Evolutionary conservation across 2,888 invertebrate genomes (phyloP).

Genomic region (Nomada fucata): DNA sequence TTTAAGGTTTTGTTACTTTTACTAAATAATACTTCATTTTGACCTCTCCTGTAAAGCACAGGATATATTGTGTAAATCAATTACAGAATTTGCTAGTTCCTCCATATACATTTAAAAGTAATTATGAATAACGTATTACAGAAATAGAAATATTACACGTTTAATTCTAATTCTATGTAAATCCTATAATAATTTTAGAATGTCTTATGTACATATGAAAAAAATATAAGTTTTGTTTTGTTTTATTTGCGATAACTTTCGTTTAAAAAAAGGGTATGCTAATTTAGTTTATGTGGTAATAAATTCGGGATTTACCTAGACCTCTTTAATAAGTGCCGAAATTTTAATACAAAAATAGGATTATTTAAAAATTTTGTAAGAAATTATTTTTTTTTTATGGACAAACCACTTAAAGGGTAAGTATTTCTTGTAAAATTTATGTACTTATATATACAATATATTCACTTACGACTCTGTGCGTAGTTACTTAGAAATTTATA

Average conservation of each 20-base stretch:
- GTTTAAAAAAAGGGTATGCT: too few relatives aligned
- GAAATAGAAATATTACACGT: slow-evolving; percentile 29
- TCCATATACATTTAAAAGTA: slow-evolving; percentile 27
- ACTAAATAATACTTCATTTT: slow-evolving; percentile 19
- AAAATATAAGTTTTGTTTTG: slow-evolving; percentile 34
- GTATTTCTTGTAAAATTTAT: slow-evolving; percentile 2
- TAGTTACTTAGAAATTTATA: slow-evolving; percentile 2
- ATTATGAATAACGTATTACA: slow-evolving; percentile 16
- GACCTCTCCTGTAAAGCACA: neutral
- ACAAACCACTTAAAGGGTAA: neutral
- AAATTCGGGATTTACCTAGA: slow-evolving; percentile 3
- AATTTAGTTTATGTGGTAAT: neutral
- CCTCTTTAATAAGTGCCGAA: neutral
- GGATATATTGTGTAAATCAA: slow-evolving; percentile 25
- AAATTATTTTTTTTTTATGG: slow-evolving; percentile 1
- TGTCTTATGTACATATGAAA: slow-evolving; percentile 37
- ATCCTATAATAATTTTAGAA: slow-evolving; percentile 16
- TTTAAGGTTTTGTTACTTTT: neutral
- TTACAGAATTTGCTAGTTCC: slow-evolving; percentile 10
- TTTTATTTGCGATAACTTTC: neutral
- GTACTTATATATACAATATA: slow-evolving; percentile 3
- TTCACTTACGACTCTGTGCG: slow-evolving; percentile 10
- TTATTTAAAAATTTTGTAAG: slow-evolving; percentile 14
- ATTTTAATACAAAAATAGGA: slow-evolving; percentile 1
- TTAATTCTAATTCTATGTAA: slow-evolving; percentile 27